A percentile compares a stretch with the other conserved stretches of the same genome.
Conservation (phyloP, 2,888 invertebrate genomes). For the Limnephilus lunatus region DNA sequence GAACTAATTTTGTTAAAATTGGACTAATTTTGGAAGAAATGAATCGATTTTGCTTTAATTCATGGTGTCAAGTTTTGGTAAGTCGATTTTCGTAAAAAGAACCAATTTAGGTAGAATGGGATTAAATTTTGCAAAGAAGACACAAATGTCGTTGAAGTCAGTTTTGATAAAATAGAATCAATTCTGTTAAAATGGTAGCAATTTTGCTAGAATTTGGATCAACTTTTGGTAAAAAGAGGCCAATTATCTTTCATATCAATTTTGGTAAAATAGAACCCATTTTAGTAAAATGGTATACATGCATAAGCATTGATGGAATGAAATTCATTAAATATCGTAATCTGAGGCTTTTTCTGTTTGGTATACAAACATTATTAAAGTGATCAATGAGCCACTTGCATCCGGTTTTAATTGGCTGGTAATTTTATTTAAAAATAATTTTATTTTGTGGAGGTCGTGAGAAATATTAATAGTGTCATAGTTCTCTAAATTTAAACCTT, state of each 20-base stretch:
- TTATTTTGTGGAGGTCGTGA: not conserved
- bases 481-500: not conserved
- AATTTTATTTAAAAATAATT: not conserved
- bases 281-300: no score
- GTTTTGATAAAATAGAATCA: not conserved
- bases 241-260: no score
- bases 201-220: not conserved
- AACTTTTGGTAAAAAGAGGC: not conserved
- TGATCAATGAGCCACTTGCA: not conserved
- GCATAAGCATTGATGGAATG: no score
- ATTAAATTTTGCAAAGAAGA: no score
- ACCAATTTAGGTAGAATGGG: no score
- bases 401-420: not conserved
- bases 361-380: not conserved
- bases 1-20: not conserved
- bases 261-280: no score
- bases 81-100: no score
- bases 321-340: not conserved
- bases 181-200: not conserved
- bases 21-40: not conserved
- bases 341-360: not conserved
- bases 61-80: no score
- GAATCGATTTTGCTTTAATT: no score
- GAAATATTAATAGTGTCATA: not conserved
- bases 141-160: not conserved